Evolutionary conservation across 2,113 vertebrate species (phyloP).

Genomic region (Cisticola juncidis): DNA sequence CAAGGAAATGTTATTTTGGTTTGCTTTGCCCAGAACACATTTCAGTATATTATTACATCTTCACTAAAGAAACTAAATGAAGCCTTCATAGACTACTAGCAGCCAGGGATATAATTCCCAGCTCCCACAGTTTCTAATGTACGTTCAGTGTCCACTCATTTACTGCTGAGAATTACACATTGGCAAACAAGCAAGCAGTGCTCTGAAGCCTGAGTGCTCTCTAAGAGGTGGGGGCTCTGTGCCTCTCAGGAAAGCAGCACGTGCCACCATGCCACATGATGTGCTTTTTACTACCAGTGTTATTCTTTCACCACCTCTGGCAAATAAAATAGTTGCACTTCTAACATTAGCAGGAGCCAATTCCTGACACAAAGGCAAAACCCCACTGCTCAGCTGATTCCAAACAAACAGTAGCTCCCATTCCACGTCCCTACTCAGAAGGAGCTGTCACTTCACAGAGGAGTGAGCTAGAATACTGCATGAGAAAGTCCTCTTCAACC

Average conservation of each 20-base stretch:
- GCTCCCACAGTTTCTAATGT: not conserved
- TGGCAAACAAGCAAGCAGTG: not conserved
- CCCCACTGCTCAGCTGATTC: not conserved
- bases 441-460: not conserved
- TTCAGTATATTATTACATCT: not conserved
- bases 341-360: not conserved
- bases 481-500: not conserved
- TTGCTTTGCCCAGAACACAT: not conserved
- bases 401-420: not conserved
- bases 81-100: not conserved
- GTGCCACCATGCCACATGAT: fast-evolving
- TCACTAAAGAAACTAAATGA: not conserved
- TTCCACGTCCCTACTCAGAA: not conserved
- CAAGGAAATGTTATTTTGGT: not conserved
- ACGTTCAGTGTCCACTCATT: not conserved
- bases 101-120: not conserved
- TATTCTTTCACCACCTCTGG: not conserved
- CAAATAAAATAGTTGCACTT: not conserved
- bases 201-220: not conserved
- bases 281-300: not conserved
- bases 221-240: not conserved
- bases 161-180: not conserved
- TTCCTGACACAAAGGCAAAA: not conserved
- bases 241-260: not conserved
- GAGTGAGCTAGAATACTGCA: not conserved